phyloP scores from a whole-genome alignment of 2,113 vertebrate species.

The Microcebus griseorufus region DNA sequence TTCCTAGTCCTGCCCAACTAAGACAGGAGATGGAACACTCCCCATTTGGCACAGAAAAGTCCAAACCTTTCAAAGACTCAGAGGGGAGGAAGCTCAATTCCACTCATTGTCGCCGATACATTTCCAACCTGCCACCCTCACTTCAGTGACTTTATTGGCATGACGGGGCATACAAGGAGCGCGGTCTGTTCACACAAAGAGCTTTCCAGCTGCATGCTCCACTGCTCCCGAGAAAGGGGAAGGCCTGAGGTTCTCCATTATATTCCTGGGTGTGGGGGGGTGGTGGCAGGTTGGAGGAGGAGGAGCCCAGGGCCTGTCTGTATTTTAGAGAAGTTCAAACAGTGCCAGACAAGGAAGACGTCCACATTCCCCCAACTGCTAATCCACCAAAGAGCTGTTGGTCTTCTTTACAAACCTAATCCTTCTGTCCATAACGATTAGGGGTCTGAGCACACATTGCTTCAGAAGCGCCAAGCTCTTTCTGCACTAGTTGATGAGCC shows the following conservation, averaged over 20 bases:
- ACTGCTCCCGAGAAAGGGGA: background rate
- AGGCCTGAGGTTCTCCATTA: background rate
- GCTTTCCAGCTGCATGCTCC: background rate
- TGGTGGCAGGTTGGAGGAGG: background rate
- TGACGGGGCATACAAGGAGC: background rate
- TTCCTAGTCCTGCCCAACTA: slow-evolving; percentile 30
- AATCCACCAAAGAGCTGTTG: slow-evolving; percentile 1
- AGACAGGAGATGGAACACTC: background rate
- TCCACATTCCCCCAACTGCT: background rate
- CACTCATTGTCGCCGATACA: background rate
- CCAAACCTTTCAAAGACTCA: background rate
- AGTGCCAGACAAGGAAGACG: background rate
- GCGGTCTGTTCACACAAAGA: background rate
- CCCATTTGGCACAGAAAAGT: background rate
- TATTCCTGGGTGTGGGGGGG: background rate
- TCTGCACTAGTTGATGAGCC: slow-evolving; percentile 12
- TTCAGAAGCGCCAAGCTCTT: background rate
- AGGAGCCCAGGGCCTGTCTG: background rate
- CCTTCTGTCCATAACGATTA: slow-evolving; percentile 5
- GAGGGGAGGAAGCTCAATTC: background rate
- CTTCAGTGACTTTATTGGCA: slow-evolving; percentile 28
- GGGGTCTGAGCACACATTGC: background rate
- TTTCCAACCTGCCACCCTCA: slow-evolving; percentile 11
- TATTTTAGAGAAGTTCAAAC: slow-evolving; percentile 15
- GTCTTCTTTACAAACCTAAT: slow-evolving; percentile 49